phyloP scores from a whole-genome alignment of 2,113 vertebrate genomes.

The Labeo catla region DNA sequence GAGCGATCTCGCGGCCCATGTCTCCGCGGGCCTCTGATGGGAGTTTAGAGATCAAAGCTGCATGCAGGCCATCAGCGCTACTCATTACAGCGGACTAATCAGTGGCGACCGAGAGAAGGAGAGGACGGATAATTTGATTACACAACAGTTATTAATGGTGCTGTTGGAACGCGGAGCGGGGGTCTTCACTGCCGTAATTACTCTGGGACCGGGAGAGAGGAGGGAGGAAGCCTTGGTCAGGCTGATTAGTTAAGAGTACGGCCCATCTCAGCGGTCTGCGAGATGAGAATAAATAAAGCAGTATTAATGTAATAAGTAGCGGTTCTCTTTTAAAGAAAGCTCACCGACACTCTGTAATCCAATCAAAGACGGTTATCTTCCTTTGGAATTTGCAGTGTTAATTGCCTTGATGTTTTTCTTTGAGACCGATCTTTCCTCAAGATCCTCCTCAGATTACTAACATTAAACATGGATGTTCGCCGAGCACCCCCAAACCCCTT shows the following conservation, averaged over 20 bases:
- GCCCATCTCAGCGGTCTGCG: constrained; percentile 58
- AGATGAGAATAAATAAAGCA: constrained; percentile 52
- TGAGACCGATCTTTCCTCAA: not conserved
- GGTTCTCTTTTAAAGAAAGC: constrained; percentile 67
- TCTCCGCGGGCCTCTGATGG: constrained; percentile 40
- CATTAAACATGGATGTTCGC: constrained; percentile 14
- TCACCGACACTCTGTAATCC: constrained; percentile 56
- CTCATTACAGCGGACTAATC: constrained; percentile 62
- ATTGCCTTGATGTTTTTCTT: not conserved
- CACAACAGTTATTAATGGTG: constrained; percentile 63
- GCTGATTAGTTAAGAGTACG: constrained; percentile 31
- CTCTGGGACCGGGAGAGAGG: constrained; percentile 10
- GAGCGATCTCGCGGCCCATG: not conserved
- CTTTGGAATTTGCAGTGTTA: constrained; percentile 6
- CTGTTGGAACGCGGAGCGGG: constrained; percentile 36
- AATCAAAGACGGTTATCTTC: constrained; percentile 10
- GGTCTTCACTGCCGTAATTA: constrained; percentile 49
- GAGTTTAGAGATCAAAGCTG: constrained; percentile 53
- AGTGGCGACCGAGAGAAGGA: constrained; percentile 45
- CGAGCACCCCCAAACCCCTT: not conserved
- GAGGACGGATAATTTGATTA: constrained; percentile 62
- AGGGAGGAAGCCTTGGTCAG: constrained; percentile 8
- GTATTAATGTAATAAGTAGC: constrained; percentile 52
- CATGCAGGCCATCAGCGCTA: constrained; percentile 49
- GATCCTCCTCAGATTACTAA: constrained; percentile 1